phyloP scores from a whole-genome alignment of 2,888 invertebrate genomes.

The Aplocera efformata region DNA sequence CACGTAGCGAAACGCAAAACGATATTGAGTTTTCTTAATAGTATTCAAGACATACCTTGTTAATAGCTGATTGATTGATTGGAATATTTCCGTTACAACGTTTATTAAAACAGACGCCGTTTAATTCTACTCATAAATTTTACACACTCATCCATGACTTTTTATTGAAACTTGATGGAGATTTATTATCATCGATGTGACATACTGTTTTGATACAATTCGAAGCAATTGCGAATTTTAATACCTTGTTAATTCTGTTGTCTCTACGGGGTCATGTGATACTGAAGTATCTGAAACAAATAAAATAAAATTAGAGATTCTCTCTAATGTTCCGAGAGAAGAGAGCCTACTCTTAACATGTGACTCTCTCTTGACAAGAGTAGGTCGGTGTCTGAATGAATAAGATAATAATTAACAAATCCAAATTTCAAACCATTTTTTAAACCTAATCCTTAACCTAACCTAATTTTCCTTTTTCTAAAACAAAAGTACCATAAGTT shows the following conservation, averaged over 20 bases:
- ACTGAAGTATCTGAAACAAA: constrained; percentile 65
- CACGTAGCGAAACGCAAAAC: no score
- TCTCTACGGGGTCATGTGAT: constrained; percentile 52
- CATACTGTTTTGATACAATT: constrained; percentile 32
- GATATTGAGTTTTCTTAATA: no score
- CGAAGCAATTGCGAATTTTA: constrained; percentile 25
- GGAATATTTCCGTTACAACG: constrained; percentile 7
- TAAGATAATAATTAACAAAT: no score
- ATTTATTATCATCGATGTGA: constrained; percentile 48
- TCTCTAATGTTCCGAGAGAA: no score
- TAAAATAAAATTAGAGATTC: constrained; percentile 27
- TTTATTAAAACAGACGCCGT: constrained; percentile 11
- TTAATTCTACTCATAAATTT: constrained; percentile 1
- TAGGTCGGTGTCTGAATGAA: no score
- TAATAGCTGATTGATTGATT: constrained; percentile 17
- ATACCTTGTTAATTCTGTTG: constrained; percentile 68
- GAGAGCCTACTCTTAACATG: no score
- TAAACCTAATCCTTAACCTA: no score
- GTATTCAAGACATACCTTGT: constrained; percentile 3
- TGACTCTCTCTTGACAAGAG: no score
- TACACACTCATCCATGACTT: constrained; percentile 22
- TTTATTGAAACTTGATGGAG: constrained; percentile 42
- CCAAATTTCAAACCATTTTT: no score
- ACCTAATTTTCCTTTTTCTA: no score
- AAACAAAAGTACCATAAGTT: no score